Percentiles rank a stretch among this genome's conserved stretches.
These are phyloP conservation scores for Taenioides sp. DNA, from an alignment of 2,797 vertebrate species.

Conservation along the genomic window DNA sequence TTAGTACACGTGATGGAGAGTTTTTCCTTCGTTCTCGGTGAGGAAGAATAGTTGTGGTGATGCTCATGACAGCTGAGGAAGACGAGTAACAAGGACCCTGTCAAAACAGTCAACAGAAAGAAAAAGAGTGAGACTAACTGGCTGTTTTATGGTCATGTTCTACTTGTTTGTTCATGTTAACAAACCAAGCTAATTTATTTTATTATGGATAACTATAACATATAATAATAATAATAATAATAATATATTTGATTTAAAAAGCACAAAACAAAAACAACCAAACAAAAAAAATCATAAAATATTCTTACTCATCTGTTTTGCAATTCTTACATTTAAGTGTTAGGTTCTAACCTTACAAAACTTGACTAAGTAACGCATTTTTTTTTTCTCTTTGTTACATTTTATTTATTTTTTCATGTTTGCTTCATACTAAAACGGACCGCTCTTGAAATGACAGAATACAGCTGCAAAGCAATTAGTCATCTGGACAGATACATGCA, in stretches of 20 bases:
- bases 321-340: too few relatives aligned
- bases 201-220: neutral
- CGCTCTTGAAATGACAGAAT: neutral
- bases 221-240: too few relatives aligned
- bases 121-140: conserved; percentile 59
- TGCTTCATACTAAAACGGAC: neutral
- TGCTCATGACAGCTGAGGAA: conserved; percentile 71
- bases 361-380: too few relatives aligned
- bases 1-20: conserved; percentile 57
- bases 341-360: too few relatives aligned
- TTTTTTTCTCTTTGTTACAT: neutral
- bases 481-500: neutral
- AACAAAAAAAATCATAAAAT: too few relatives aligned
- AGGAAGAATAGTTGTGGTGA: conserved; percentile 71
- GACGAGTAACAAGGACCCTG: conserved; percentile 59
- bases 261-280: too few relatives aligned
- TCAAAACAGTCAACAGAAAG: conserved; percentile 61
- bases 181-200: neutral
- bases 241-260: too few relatives aligned
- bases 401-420: neutral
- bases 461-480: neutral
- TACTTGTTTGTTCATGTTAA: conserved; percentile 5
- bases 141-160: conserved; percentile 37
- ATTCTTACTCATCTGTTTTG: too few relatives aligned
- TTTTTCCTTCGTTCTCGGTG: conserved; percentile 58